A percentile compares a stretch with the other conserved stretches of the same genome.
Conservation (phyloP, 2,888 invertebrate species). For the Priocnemis perturbator region DNA sequence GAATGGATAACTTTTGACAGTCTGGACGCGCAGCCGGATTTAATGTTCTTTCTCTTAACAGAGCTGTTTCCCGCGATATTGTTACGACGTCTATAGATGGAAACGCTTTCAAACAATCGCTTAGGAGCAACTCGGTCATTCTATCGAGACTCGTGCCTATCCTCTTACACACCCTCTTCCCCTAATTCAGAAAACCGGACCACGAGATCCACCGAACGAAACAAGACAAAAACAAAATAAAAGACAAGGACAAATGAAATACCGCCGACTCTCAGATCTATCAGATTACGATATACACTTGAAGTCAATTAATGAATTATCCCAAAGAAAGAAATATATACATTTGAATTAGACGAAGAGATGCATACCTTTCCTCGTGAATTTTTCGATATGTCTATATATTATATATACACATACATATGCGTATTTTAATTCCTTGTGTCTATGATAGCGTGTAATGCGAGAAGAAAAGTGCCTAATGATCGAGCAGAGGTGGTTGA, state of each 20-base stretch:
- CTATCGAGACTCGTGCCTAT: not conserved
- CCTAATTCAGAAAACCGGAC: not conserved
- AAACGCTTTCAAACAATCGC: conserved; percentile 60
- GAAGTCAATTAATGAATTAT: conserved; percentile 74
- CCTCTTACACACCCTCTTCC: not conserved
- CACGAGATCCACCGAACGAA: conserved; percentile 9
- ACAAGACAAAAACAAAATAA: conserved; percentile 15
- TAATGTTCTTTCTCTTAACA: conserved; percentile 61
- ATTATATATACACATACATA: conserved; percentile 27
- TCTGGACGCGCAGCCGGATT: conserved; percentile 49
- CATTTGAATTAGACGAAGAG: conserved; percentile 32
- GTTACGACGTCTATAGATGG: conserved; percentile 54
- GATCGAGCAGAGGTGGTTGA: too few species aligned
- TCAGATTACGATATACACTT: conserved; percentile 66
- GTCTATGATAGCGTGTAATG: conserved; percentile 3
- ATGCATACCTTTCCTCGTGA: conserved; percentile 43
- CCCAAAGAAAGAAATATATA: conserved; percentile 52
- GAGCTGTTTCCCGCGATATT: conserved; percentile 56
- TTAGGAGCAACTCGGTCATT: conserved; percentile 25
- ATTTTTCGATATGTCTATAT: conserved; percentile 45
- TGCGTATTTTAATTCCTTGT: conserved; percentile 26
- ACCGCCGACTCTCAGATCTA: conserved; percentile 28
- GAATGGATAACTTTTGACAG: conserved; percentile 63
- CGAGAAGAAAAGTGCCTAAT: not conserved
- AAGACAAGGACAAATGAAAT: conserved; percentile 14